Evolutionary conservation across 2,113 vertebrate species (phyloP).

Genomic region (Phocoena phocoena): DNA sequence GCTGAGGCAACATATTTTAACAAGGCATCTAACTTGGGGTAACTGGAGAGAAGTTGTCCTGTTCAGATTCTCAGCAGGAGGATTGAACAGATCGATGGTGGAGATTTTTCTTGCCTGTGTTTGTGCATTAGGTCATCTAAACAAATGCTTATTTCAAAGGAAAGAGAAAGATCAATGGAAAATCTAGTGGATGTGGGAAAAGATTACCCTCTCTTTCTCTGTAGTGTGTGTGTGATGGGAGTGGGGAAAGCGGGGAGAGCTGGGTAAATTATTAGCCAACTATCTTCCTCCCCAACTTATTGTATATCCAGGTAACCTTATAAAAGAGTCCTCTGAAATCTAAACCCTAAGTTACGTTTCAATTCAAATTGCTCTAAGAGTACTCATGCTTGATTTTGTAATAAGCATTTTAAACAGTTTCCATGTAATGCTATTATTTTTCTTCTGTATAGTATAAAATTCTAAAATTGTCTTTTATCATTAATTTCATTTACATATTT

Average conservation of each 20-base stretch:
- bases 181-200: no score
- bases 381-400: not conserved
- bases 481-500: not conserved
- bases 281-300: not conserved
- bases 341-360: not conserved
- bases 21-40: not conserved
- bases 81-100: not conserved
- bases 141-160: not conserved
- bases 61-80: not conserved
- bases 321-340: not conserved
- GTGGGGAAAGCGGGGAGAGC: fast-evolving
- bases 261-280: not conserved
- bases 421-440: not conserved
- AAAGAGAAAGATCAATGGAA: not conserved
- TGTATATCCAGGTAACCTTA: not conserved
- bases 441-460: not conserved
- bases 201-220: not conserved
- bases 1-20: not conserved
- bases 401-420: not conserved
- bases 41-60: no score
- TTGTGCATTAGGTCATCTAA: not conserved
- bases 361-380: not conserved
- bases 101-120: not conserved
- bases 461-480: not conserved
- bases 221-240: not conserved